Evolutionary conservation across 2,113 vertebrate species (phyloP), one percentile per base, ranked within the genome.

Genomic region (Sceloporus undulatus): DNA sequence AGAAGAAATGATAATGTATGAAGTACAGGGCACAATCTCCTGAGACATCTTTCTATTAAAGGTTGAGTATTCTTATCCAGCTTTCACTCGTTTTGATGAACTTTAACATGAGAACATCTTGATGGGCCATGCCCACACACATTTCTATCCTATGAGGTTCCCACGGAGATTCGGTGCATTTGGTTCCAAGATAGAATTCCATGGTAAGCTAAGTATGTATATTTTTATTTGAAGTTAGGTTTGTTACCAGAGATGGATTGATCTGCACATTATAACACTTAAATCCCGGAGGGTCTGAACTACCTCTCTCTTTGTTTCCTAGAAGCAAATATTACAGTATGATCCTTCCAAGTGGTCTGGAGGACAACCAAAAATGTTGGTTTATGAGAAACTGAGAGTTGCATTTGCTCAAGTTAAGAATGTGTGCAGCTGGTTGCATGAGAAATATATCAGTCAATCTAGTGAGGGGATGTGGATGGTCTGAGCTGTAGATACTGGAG

Each of bases 111-210:
- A 79, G 42, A 82, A 87, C 29, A 5, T 76, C 27, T 21, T 52
- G 10, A 73, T 71, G 42, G 16, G 25, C 66, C 52, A 52, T 54
- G n/a, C 71, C 86, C 86, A 18, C 23, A 76, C n/a, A 85, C 86
- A 88, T 87, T 70, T 71, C 42, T 91, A 82, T 85, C 86, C 75
- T 27, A 25, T 80, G 84, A n/a, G 34, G 89, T 71, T 93, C 71
- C 23, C 65, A 88, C 4, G 8, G 75, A 86, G 81, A 70, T 84
- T 90, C 40, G 3, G 38, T 52, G 11, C 40, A 25, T 88, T 88
- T 76, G 40, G 29, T 87, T 83, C 79, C 86, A 87, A 68, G 23
- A 59, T 7, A 85, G 56, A 85, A 77, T 85, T 87, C 52, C 56
- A 76, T 54, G 54, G 21, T 48, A 65, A 38, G 13, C 42, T 76